Evolutionary conservation across 2,113 vertebrate species (phyloP).

Genomic region (Myodes glareolus): DNA sequence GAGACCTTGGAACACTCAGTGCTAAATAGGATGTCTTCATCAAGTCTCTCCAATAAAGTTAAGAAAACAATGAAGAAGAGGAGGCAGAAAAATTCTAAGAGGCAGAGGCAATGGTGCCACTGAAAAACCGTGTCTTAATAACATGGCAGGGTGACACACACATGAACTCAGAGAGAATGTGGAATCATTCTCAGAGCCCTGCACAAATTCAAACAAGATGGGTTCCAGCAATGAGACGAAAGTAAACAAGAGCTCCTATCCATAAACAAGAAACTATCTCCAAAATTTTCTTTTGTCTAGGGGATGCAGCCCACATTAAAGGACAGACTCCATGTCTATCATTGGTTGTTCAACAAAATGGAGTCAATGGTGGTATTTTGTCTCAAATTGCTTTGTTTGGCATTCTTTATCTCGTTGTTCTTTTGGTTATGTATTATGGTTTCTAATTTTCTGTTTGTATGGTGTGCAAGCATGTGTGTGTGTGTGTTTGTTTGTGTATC

Average conservation of each 20-base stretch:
- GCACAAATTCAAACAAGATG: not conserved
- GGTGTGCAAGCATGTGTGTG: not conserved
- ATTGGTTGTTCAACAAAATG: not conserved
- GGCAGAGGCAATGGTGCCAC: not conserved
- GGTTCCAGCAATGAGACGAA: not conserved
- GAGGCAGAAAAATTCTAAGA: not conserved
- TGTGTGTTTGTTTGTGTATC: not conserved
- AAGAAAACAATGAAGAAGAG: not conserved
- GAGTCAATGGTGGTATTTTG: not conserved
- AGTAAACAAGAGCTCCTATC: too few relatives aligned
- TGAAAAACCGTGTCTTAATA: not conserved
- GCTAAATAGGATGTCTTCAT: not conserved
- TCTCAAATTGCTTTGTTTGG: not conserved
- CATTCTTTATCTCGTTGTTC: accelerated
- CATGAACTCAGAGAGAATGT: not conserved
- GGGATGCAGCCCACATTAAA: not conserved
- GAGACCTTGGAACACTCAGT: not conserved
- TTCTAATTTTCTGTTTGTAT: not conserved
- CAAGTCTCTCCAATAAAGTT: not conserved
- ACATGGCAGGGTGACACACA: not conserved
- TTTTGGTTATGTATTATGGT: not conserved
- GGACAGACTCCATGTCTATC: not conserved
- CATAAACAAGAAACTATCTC: not conserved
- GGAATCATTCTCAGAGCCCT: not conserved
- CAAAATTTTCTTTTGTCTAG: not conserved